Conservation (phyloP, 2,888 invertebrate genomes). For the Monoplex corrugatus region DNA sequence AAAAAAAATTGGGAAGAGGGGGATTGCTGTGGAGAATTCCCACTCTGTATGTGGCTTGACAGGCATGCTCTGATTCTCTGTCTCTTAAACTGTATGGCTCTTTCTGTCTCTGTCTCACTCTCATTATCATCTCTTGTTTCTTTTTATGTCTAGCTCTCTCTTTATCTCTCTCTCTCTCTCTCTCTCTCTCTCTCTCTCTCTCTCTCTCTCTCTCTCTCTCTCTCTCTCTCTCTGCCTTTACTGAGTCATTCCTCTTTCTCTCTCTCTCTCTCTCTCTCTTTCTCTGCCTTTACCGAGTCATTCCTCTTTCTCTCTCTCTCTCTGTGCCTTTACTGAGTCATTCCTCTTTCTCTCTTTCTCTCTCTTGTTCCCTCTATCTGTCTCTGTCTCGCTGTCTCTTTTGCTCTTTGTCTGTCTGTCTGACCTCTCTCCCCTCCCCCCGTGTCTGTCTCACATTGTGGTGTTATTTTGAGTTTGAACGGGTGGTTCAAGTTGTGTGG, state of each 20-base stretch:
- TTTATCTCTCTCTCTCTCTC: slow-evolving; percentile 4
- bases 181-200: slow-evolving; percentile 22
- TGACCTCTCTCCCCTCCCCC: background rate
- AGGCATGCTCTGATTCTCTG: too few species aligned
- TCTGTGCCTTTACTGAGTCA: background rate
- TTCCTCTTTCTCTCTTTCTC: background rate
- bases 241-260: too few species aligned
- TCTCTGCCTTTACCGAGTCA: background rate
- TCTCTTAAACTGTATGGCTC: too few species aligned
- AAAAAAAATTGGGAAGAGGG: too few species aligned
- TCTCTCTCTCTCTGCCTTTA: background rate
- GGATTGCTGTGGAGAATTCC: too few species aligned
- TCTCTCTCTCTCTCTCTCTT: background rate
- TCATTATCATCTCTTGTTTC: too few species aligned
- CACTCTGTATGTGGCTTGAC: too few species aligned
- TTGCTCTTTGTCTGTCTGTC: background rate
- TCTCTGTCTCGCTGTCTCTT: background rate
- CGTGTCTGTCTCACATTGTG: background rate
- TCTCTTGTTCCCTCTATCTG: background rate
- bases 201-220: background rate
- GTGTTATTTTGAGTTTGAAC: background rate
- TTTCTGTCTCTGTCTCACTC: too few species aligned
- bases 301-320: too few species aligned
- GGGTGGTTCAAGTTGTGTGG: slow-evolving; percentile 30
- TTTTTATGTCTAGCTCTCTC: too few species aligned